Evolutionary conservation across 2,113 vertebrate genomes (phyloP).

Genomic region (Planiliza haematocheilus): DNA sequence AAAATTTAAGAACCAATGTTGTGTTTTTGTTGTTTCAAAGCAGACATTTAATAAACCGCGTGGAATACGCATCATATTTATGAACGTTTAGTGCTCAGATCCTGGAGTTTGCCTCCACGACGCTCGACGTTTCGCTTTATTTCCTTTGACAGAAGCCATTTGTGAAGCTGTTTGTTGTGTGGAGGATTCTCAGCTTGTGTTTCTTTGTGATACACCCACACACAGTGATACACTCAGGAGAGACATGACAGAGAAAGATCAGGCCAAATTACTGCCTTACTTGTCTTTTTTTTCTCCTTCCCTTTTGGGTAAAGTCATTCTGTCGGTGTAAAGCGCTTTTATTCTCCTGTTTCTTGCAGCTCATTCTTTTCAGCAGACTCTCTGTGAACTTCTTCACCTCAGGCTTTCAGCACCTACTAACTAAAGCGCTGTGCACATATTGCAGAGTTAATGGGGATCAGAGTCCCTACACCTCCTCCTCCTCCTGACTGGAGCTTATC

Average conservation of each 20-base stretch:
- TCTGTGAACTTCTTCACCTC: slow-evolving; percentile 43
- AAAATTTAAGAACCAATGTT: no score
- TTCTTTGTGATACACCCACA: neutral
- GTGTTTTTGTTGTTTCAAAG: no score
- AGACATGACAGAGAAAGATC: slow-evolving; percentile 7
- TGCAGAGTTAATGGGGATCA: slow-evolving; percentile 58
- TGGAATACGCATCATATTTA: neutral
- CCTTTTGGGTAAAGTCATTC: neutral
- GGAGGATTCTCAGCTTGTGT: neutral
- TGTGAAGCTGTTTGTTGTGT: neutral
- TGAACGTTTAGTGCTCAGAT: neutral
- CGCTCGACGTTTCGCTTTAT: neutral
- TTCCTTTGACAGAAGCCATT: slow-evolving; percentile 11
- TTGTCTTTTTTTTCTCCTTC: neutral
- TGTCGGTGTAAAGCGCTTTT: neutral
- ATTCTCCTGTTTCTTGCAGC: neutral
- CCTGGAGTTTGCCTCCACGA: neutral
- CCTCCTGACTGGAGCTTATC: slow-evolving; percentile 22
- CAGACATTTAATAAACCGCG: no score
- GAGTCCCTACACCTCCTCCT: slow-evolving; percentile 12
- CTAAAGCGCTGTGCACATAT: slow-evolving; percentile 14
- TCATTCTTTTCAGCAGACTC: slow-evolving; percentile 12
- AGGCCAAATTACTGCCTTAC: slow-evolving; percentile 23
- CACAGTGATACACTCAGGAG: neutral
- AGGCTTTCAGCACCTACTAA: slow-evolving; percentile 35